Base-by-base conservation (phyloP, 1,140 invertebrate genomes). In the Monochamus saltuarius region DNA sequence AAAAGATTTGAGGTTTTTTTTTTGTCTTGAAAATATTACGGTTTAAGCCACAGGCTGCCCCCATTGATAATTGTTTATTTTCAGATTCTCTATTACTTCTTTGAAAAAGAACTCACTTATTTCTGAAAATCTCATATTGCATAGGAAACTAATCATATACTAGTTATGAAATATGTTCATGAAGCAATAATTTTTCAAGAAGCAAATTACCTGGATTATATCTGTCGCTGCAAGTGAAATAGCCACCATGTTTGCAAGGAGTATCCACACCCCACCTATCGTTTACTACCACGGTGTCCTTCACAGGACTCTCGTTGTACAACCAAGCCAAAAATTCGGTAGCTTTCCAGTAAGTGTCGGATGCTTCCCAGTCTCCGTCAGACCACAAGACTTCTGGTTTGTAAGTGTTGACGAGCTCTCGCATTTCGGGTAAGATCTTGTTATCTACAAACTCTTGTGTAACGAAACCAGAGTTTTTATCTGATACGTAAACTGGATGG, bases 251-350 rank as follows among this genome's bases (percentile, higher is more conserved):
- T 66, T 89, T 81, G 62, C 95, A 97, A 1, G 84, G 77, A 1
- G 85, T 89, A 39, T 84, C 84, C 34, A 69, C 77, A 4, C 95
- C 94, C 92, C 92, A 95, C 69, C 92, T 81, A 73, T 93, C 91
- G 78, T 97, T 96, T 0, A 88, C 88, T 0, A 97, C 92, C 7
- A 98, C 84, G 6, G 85, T 89, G 51, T 96, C 86, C 71, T 88
- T 89, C 0, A 98, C 91, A 1, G 95, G 94, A 76, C 94, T 97
- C 7, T 95, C 87, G 75, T 97, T 98, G 69, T 96, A 99, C 0
- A 98, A 79, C 94, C 95, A 98, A 7, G 95, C 89, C 1, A 98
- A 78, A 67, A 93, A 87, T 62, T 89, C 85, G 62, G 84, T 86
- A 0, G 90, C 87, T 37, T 84, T 83, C 88, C 88, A 99, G 70